Percentiles rank a stretch among this genome's conserved stretches.
phyloP scores from a whole-genome alignment of 2,113 vertebrate genomes.

The Brachyhypopomus gauderio region DNA sequence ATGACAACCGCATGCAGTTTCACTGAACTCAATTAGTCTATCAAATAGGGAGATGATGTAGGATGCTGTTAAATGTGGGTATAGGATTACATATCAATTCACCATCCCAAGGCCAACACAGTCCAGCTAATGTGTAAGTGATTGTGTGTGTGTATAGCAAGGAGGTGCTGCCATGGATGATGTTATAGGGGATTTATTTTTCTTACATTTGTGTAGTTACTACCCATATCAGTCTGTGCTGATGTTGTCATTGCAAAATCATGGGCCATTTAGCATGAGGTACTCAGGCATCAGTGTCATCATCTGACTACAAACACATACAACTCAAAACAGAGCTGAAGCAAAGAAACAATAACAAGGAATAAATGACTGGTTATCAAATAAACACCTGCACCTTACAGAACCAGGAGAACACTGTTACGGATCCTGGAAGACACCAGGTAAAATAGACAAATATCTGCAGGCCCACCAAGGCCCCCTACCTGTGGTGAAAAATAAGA shows the following conservation, averaged over 20 bases:
- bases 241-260: neutral
- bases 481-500: constrained; percentile 50
- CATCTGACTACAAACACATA: neutral
- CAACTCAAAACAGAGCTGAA: neutral
- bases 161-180: too few species aligned
- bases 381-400: constrained; percentile 41
- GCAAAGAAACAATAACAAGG: neutral
- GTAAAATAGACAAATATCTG: neutral
- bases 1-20: neutral
- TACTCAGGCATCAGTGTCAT: neutral
- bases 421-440: neutral
- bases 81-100: too few species aligned
- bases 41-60: neutral
- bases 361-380: constrained; percentile 31
- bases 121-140: too few species aligned
- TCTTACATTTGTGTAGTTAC: neutral
- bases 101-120: too few species aligned
- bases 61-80: too few species aligned
- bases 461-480: constrained; percentile 52
- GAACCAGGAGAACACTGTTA: constrained; percentile 43
- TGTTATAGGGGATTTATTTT: neutral
- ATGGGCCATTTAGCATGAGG: neutral
- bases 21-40: neutral
- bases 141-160: too few species aligned
- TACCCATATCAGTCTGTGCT: neutral